These are phyloP conservation scores for Bicyclus anynana DNA, from an alignment of 1,140 invertebrate species.

Conservation along the genomic window DNA sequence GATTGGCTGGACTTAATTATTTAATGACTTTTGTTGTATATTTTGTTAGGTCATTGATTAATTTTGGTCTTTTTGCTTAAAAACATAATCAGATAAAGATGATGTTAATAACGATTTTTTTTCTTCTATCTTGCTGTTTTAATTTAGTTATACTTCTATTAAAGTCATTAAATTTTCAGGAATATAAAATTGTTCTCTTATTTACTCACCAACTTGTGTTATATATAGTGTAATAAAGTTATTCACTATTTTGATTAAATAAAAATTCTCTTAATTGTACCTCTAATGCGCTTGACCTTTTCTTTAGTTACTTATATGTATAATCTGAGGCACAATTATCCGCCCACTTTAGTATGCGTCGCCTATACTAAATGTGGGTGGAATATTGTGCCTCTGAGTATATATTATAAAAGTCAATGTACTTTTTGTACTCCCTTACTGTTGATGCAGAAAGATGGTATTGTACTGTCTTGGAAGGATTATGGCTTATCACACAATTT, in stretches of 20 bases:
- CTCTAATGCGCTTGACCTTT: not conserved
- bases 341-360: too few species aligned
- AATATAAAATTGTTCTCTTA: conserved; percentile 42
- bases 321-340: too few species aligned
- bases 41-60: conserved; percentile 77
- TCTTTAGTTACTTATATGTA: too few species aligned
- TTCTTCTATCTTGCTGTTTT: conserved; percentile 76
- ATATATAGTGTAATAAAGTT: conserved; percentile 15
- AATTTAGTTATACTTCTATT: conserved; percentile 77
- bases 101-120: conserved; percentile 73
- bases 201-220: conserved; percentile 24
- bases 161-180: conserved; percentile 77
- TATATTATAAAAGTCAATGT: too few species aligned
- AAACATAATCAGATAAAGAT: conserved; percentile 67
- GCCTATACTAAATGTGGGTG: too few species aligned
- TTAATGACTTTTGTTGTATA: conserved; percentile 78
- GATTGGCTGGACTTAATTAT: conserved; percentile 71
- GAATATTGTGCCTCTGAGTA: too few species aligned
- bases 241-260: conserved; percentile 13
- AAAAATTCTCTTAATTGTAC: not conserved
- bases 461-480: too few species aligned
- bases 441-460: too few species aligned
- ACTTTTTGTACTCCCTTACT: too few species aligned
- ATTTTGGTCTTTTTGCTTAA: conserved; percentile 70
- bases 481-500: too few species aligned